A percentile compares a stretch with the other conserved stretches of the same genome.
phyloP scores from a whole-genome alignment of 2,113 vertebrate genomes.

The Marcusenius ussheri region DNA sequence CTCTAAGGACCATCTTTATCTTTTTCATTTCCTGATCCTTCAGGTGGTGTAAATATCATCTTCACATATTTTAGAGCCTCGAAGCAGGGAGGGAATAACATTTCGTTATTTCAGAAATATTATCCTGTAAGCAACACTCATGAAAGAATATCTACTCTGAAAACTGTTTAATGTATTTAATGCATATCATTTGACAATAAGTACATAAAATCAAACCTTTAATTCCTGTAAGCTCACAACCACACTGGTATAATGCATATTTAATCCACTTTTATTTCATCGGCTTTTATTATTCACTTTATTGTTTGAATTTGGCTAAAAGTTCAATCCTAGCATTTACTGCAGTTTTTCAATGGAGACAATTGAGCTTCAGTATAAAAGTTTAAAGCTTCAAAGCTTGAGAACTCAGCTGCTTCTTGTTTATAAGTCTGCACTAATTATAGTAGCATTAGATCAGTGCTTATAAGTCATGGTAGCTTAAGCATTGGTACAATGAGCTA shows the following conservation, averaged over 20 bases:
- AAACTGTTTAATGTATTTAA: not conserved
- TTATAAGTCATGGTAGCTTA: not conserved
- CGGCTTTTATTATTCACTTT: not conserved
- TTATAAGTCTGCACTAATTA: not conserved
- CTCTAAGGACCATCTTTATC: not conserved
- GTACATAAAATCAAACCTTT: not conserved
- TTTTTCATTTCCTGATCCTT: not conserved
- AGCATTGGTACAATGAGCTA: not conserved
- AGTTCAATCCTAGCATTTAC: not conserved
- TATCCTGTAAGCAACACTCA: not conserved
- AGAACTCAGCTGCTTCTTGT: not conserved
- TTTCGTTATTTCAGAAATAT: not conserved
- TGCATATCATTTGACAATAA: not conserved
- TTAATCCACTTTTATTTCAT: not conserved
- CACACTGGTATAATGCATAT: not conserved
- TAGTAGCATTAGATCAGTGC: not conserved
- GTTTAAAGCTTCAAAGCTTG: not conserved
- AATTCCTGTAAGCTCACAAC: not conserved
- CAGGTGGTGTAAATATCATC: not conserved
- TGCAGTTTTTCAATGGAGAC: not conserved
- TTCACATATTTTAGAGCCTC: not conserved
- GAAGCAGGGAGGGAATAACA: not conserved
- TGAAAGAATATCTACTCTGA: not conserved
- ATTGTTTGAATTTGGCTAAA: not conserved
- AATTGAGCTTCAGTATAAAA: not conserved